A percentile compares a stretch with the other conserved stretches of the same genome.
Evolutionary conservation across 2,113 vertebrate genomes (phyloP).

Genomic region (Anarhynchus alexandrinus): DNA sequence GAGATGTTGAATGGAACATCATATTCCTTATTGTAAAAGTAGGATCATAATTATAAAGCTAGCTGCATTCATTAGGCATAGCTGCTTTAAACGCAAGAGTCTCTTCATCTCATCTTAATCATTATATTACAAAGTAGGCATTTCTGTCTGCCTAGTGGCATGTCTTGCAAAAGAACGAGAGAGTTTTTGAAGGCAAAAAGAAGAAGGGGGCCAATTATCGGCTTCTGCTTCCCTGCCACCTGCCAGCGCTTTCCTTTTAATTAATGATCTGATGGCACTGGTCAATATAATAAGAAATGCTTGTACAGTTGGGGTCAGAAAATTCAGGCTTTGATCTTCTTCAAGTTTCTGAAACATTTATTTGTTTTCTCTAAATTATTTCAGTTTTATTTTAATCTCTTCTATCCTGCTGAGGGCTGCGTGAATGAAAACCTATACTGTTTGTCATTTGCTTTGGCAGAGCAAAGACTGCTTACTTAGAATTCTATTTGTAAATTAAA

Average conservation of each 20-base stretch:
- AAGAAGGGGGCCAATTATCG: slow-evolving; percentile 97
- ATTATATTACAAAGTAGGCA: slow-evolving; percentile 94
- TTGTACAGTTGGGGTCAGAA: slow-evolving; percentile 88
- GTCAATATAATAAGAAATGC: slow-evolving; percentile 93
- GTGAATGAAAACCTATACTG: slow-evolving; percentile 73
- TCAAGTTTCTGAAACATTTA: slow-evolving; percentile 87
- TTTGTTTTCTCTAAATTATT: slow-evolving; percentile 84
- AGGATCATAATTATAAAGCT: slow-evolving; percentile 76
- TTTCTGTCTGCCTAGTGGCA: slow-evolving; percentile 94
- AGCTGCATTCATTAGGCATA: slow-evolving; percentile 80
- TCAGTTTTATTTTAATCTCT: slow-evolving; percentile 83
- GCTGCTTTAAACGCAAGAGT: slow-evolving; percentile 70
- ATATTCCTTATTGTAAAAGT: slow-evolving; percentile 64
- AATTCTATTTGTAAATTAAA: slow-evolving; percentile 91
- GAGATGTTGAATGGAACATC: slow-evolving; percentile 62
- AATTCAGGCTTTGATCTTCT: slow-evolving; percentile 83
- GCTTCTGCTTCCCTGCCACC: slow-evolving; percentile 91
- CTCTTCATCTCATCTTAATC: slow-evolving; percentile 95
- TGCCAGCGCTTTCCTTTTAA: slow-evolving; percentile 95
- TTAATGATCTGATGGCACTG: slow-evolving; percentile 92
- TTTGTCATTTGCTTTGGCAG: slow-evolving; percentile 76
- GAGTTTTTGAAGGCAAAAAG: slow-evolving; percentile 82
- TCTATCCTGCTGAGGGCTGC: slow-evolving; percentile 73
- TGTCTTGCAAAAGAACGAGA: slow-evolving; percentile 86
- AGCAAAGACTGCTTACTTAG: slow-evolving; percentile 78